Evolutionary conservation across 2,797 vertebrate species (phyloP), one percentile per base, ranked within the genome.

Genomic region (Propithecus perrieri): DNA sequence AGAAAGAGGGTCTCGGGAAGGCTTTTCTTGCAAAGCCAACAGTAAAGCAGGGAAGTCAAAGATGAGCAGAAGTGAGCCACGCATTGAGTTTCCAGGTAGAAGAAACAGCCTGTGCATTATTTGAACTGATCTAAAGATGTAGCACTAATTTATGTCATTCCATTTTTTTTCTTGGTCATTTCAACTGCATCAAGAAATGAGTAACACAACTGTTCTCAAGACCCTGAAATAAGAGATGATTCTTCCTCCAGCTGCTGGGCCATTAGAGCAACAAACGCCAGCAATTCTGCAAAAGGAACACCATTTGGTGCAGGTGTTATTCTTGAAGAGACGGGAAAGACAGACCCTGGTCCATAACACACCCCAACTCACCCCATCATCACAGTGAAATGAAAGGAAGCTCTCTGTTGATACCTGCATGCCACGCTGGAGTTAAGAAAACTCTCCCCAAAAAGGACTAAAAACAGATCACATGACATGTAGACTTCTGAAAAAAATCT

Each of bases 361-460:
- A n/a, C 61, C 71, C 20, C 33, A 20, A 5, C 9, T 30, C 78
- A 95, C 30, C 41, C 20, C 4, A 8, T 24, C 5, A 41, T 22
- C 55, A 38, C 10, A 61, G 74, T 2, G 67, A 92, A 75, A 53
- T 17, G 35, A 90, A 94, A 78, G 33, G 76, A 48, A 46, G 48
- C 22, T 87, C 24, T 93, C 59, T 38, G 43, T 43, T 48, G 38
- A 61, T 35, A 92, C 50, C 78, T 92, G 91, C 24, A 10, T 7
- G 35, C 14, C 46, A 61, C 63, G 87, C 65, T 96, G 72, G 85
- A 61, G n/a, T 71, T 26, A 87, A 90, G 85, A 94, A 83, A 89
- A 43, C 28, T 48, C 65, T 85, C 12, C n/a, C 26, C 41, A 10
- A 35, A n/a, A 63, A 85, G 55, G 22, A 46, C 61, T 53, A 69